phyloP scores from a whole-genome alignment of 2,797 vertebrate species.

The Pitangus sulphuratus region DNA sequence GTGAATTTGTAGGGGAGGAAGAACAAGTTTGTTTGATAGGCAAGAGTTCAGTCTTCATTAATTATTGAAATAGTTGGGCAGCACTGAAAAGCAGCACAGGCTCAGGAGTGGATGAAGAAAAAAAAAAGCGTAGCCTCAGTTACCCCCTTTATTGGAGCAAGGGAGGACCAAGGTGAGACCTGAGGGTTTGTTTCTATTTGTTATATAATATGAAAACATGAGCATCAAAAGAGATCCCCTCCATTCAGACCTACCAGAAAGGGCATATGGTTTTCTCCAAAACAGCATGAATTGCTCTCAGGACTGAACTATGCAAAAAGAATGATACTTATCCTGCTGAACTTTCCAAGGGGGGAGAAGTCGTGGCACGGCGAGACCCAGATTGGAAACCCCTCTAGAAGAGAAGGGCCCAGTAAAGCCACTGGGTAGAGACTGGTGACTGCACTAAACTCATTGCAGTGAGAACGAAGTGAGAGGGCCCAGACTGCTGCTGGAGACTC shows the following conservation, averaged over 20 bases:
- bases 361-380: background rate
- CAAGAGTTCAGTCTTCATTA: conserved; percentile 6
- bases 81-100: background rate
- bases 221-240: background rate
- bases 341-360: background rate
- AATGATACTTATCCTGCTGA: background rate
- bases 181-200: background rate
- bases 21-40: conserved; percentile 26
- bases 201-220: background rate
- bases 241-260: background rate
- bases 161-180: background rate
- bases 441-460: background rate
- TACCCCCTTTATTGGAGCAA: background rate
- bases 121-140: background rate
- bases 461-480: background rate
- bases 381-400: background rate
- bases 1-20: conserved; percentile 13
- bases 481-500: background rate
- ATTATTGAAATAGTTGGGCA: background rate
- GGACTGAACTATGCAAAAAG: background rate
- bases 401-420: background rate
- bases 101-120: background rate
- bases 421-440: background rate
- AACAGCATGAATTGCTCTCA: background rate
- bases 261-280: accelerated